Conservation (phyloP, 2,113 vertebrate species). For the Ailuropoda melanoleuca region DNA sequence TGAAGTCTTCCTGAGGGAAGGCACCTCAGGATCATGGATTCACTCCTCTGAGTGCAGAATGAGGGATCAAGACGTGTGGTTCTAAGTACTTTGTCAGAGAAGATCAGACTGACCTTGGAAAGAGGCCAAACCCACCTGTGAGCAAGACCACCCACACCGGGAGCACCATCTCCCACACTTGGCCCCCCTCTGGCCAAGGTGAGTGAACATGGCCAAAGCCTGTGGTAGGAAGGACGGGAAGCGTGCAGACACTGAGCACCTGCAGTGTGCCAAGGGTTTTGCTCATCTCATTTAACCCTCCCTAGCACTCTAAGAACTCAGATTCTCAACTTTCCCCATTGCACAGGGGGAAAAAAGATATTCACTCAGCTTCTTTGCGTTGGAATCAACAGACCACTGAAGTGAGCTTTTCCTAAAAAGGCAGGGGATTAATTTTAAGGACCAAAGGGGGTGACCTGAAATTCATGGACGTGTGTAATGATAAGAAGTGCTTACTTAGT, state of each 20-base stretch:
- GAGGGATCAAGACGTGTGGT: background rate
- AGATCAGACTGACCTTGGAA: background rate
- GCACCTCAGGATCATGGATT: background rate
- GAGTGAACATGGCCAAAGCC: background rate
- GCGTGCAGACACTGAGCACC: background rate
- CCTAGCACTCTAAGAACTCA: background rate
- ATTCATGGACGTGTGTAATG: background rate
- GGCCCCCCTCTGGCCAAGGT: background rate
- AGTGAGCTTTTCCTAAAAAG: background rate
- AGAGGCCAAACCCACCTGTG: background rate
- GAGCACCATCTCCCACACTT: background rate
- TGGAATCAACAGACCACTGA: background rate
- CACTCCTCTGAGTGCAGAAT: background rate
- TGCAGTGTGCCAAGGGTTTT: background rate
- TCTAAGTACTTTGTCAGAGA: background rate
- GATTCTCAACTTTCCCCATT: background rate
- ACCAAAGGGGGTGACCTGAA: background rate
- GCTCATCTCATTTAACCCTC: background rate
- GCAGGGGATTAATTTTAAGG: background rate
- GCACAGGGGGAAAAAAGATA: background rate
- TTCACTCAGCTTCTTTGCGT: background rate
- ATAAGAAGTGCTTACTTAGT: background rate
- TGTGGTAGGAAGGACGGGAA: background rate
- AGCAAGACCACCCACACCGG: background rate
- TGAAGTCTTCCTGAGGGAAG: background rate